Evolutionary conservation across 2,113 vertebrate species (phyloP).

Genomic region (Columbina picui): DNA sequence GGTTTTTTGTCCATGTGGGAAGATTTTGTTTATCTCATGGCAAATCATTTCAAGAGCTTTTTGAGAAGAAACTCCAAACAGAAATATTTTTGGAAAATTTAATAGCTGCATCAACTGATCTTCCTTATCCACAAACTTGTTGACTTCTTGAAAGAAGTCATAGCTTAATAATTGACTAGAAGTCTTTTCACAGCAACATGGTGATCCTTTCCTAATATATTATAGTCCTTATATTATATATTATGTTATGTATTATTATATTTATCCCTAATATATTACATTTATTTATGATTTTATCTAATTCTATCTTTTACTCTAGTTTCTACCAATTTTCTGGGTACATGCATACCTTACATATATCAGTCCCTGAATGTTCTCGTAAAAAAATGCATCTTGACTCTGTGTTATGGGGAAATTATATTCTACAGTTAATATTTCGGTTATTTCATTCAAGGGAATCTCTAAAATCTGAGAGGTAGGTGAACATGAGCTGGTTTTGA

Average conservation of each 20-base stretch:
- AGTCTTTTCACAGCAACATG: background rate
- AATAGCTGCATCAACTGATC: background rate
- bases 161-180: background rate
- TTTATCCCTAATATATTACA: background rate
- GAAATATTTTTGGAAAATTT: background rate
- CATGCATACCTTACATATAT: background rate
- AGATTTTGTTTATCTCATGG: background rate
- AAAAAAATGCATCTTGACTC: background rate
- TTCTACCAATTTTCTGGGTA: background rate
- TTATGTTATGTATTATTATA: background rate
- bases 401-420: background rate
- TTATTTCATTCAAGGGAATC: background rate
- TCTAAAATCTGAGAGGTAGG: background rate
- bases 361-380: background rate
- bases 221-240: background rate
- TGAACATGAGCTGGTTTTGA: background rate
- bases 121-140: background rate
- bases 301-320: background rate
- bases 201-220: background rate
- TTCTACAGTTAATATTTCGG: background rate
- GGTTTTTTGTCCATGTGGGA: background rate
- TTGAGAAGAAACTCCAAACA: background rate
- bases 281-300: background rate
- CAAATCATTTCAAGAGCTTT: background rate
- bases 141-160: background rate